These are phyloP conservation scores for Aplochiton taeniatus DNA, from an alignment of 2,797 vertebrate species.

Conservation along the genomic window DNA sequence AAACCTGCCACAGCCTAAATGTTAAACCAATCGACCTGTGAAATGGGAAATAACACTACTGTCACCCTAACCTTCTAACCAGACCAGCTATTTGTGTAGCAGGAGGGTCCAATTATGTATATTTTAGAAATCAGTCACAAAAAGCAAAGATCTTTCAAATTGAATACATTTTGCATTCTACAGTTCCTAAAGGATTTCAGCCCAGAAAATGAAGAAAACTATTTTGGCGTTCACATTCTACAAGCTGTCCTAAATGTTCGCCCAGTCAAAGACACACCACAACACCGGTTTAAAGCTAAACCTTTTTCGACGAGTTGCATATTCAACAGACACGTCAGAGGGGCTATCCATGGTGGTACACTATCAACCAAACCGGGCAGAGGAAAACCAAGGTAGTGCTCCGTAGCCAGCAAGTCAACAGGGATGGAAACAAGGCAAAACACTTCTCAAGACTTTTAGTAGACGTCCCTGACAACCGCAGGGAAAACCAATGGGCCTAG, in stretches of 20 bases:
- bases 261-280: constrained; percentile 3
- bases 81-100: too few relatives aligned
- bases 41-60: too few relatives aligned
- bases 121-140: too few relatives aligned
- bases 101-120: too few relatives aligned
- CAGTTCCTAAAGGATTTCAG: too few relatives aligned
- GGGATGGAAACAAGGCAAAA: background rate
- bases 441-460: constrained; percentile 15
- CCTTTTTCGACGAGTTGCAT: too few relatives aligned
- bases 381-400: constrained; percentile 35
- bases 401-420: constrained; percentile 18
- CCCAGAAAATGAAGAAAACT: constrained; percentile 2
- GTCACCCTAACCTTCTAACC: too few relatives aligned
- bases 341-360: constrained; percentile 33
- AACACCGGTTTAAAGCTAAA: too few relatives aligned
- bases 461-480: constrained; percentile 17
- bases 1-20: constrained; percentile 24
- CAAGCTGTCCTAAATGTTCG: constrained; percentile 59
- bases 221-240: constrained; percentile 44
- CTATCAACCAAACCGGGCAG: constrained; percentile 36
- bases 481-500: constrained; percentile 28
- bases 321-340: constrained; percentile 1
- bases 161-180: too few relatives aligned
- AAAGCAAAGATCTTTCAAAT: too few relatives aligned
- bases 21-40: constrained; percentile 25